These are phyloP conservation scores for Dipus sagitta DNA, from an alignment of 2,797 vertebrate species.

Conservation along the genomic window DNA sequence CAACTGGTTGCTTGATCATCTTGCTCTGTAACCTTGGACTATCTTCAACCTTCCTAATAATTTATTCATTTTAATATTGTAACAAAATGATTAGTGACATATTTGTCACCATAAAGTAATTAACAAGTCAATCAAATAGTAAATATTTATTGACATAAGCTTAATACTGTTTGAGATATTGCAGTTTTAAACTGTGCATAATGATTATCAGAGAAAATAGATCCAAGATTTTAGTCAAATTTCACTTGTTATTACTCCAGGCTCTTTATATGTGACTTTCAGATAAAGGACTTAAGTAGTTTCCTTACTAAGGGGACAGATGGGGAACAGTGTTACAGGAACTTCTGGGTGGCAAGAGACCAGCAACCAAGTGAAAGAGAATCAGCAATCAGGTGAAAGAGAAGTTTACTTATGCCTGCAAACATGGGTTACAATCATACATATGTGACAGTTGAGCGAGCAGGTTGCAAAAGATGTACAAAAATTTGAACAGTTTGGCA, in stretches of 20 bases:
- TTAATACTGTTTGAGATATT: not conserved
- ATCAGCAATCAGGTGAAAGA: too few relatives aligned
- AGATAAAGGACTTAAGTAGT: too few relatives aligned
- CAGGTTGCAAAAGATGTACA: too few relatives aligned
- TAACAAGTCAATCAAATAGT: not conserved
- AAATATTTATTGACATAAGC: not conserved
- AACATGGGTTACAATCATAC: too few relatives aligned
- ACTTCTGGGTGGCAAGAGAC: too few relatives aligned
- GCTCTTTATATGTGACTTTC: not conserved
- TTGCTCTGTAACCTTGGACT: not conserved
- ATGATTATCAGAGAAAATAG: not conserved
- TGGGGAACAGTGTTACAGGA: too few relatives aligned
- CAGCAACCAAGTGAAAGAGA: too few relatives aligned
- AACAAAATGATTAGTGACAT: constrained; percentile 5
- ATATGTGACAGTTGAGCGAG: too few relatives aligned
- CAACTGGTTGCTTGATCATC: not conserved
- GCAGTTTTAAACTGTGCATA: not conserved
- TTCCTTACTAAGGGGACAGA: too few relatives aligned
- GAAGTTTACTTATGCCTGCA: too few relatives aligned
- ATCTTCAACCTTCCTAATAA: constrained; percentile 52
- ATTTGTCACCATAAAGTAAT: not conserved
- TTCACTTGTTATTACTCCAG: not conserved
- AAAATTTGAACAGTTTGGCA: too few relatives aligned
- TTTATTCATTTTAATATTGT: not conserved
- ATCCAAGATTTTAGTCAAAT: not conserved